Percentiles rank a stretch among this genome's conserved stretches.
Evolutionary conservation across 1,140 invertebrate genomes (phyloP).

Genomic region (Ctenoplectra terminalis): DNA sequence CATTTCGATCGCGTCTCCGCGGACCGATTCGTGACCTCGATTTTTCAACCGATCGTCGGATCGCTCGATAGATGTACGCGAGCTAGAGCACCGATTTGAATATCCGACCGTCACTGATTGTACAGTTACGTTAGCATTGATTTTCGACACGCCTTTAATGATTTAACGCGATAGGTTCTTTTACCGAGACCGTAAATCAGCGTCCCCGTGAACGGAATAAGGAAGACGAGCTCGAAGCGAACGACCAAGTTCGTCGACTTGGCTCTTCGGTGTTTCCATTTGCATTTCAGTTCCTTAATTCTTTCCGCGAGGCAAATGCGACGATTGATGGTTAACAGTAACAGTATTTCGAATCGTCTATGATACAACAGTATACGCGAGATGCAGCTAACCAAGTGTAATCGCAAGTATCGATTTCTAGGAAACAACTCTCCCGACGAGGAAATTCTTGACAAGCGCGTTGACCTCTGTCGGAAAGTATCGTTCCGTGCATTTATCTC

Average conservation of each 20-base stretch:
- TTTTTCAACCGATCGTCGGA: neutral
- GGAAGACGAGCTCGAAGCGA: neutral
- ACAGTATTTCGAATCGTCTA: neutral
- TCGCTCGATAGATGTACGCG: neutral
- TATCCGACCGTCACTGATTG: neutral
- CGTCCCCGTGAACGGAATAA: slow-evolving; percentile 19
- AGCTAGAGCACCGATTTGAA: slow-evolving; percentile 6
- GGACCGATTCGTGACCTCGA: slow-evolving; percentile 11
- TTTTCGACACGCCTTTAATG: slow-evolving; percentile 40
- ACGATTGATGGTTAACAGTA: neutral
- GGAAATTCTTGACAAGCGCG: neutral
- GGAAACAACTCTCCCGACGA: neutral
- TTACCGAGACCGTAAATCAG: slow-evolving; percentile 20
- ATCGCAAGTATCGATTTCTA: neutral
- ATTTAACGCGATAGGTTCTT: slow-evolving; percentile 5
- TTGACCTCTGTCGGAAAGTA: slow-evolving; percentile 14
- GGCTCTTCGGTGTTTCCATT: neutral
- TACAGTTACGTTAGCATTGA: slow-evolving; percentile 49
- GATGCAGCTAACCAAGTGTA: neutral
- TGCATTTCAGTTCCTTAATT: slow-evolving; percentile 11
- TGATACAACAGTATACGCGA: neutral
- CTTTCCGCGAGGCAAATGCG: too few species aligned
- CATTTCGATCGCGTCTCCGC: neutral
- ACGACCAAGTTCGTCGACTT: neutral
- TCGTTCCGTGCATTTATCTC: slow-evolving; percentile 23